These are phyloP conservation scores for Acrocephalus arundinaceus DNA, from an alignment of 2,113 vertebrate species.

Conservation along the genomic window DNA sequence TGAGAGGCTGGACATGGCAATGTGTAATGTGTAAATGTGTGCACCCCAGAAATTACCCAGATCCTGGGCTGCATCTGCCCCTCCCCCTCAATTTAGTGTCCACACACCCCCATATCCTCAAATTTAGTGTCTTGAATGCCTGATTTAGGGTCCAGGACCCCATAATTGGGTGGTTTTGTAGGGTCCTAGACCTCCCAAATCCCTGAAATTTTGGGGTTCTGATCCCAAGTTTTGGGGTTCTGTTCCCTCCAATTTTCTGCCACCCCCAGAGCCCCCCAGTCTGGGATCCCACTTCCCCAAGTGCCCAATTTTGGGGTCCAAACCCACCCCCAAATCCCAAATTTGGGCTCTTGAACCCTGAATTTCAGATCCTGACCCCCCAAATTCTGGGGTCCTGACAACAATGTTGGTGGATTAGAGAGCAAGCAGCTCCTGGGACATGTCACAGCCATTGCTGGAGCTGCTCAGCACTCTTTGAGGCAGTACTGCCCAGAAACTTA, in stretches of 20 bases:
- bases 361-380: fast-evolving
- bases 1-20: neutral
- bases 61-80: neutral
- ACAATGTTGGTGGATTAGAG: fast-evolving
- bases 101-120: too few relatives aligned
- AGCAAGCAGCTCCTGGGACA: neutral
- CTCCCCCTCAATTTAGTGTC: neutral
- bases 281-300: neutral
- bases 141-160: neutral
- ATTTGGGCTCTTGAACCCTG: neutral
- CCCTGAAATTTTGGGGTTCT: fast-evolving
- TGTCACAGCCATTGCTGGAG: fast-evolving
- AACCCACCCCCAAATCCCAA: neutral
- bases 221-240: neutral
- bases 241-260: neutral
- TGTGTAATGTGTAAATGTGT: neutral
- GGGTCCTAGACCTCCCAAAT: neutral
- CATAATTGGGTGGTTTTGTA: neutral
- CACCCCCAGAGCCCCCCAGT: fast-evolving
- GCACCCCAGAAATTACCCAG: neutral
- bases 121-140: neutral
- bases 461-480: neutral
- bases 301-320: neutral
- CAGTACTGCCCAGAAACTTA: neutral
- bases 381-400: neutral